phyloP scores from a whole-genome alignment of 2,888 invertebrate species.

The Leptopilina myrica region DNA sequence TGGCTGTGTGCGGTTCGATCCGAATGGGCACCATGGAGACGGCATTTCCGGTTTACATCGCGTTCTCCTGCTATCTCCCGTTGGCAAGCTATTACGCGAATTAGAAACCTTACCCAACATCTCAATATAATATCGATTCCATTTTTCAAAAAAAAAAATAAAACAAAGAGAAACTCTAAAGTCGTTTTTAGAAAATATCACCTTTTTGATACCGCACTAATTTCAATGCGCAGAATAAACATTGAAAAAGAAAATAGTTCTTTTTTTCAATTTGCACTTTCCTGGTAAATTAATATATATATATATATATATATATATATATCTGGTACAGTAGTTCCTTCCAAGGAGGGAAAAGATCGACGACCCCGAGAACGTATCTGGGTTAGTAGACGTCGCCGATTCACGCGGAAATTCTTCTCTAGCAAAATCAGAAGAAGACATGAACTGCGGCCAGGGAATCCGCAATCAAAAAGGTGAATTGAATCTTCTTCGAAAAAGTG shows the following conservation, averaged over 20 bases:
- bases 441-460: slow-evolving; percentile 55
- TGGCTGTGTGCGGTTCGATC: slow-evolving; percentile 58
- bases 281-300: slow-evolving; percentile 69
- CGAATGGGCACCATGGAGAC: slow-evolving; percentile 66
- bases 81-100: slow-evolving; percentile 60
- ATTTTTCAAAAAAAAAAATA: no score
- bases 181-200: no score
- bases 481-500: slow-evolving; percentile 66
- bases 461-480: slow-evolving; percentile 51
- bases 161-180: no score
- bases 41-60: slow-evolving; percentile 68
- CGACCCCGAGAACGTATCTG: slow-evolving; percentile 74
- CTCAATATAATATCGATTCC: no score
- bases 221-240: no score
- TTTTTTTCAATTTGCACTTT: slow-evolving; percentile 12
- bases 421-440: slow-evolving; percentile 60
- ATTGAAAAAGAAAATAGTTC: background rate
- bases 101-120: slow-evolving; percentile 58
- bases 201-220: no score
- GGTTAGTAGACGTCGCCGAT: slow-evolving; percentile 76
- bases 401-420: slow-evolving; percentile 75
- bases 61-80: slow-evolving; percentile 58
- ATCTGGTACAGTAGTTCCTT: slow-evolving; percentile 71
- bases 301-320: no score
- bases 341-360: slow-evolving; percentile 73